Conservation (phyloP, 2,113 vertebrate species). For the Alectura lathami region DNA sequence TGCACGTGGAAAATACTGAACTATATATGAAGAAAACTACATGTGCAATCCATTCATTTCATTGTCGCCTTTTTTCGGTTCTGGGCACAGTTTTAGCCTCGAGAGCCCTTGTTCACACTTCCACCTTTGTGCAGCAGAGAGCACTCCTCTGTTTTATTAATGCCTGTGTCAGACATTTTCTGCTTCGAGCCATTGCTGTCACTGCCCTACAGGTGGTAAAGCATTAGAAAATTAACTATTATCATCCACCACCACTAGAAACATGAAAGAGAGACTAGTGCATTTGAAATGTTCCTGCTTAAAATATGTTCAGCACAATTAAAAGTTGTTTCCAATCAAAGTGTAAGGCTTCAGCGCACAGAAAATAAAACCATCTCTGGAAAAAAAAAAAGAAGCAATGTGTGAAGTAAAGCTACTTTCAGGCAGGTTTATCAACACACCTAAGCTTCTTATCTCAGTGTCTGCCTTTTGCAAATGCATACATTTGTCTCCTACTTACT, state of each 20-base stretch:
- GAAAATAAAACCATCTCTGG: neutral
- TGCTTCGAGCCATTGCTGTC: neutral
- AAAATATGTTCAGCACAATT: neutral
- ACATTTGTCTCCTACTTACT: neutral
- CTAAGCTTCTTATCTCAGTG: neutral
- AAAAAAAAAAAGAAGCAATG: neutral
- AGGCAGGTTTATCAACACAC: neutral
- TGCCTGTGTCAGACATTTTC: neutral
- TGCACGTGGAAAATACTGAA: neutral
- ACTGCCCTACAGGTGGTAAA: neutral
- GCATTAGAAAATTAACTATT: neutral
- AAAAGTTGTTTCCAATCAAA: constrained; percentile 4
- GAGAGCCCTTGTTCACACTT: neutral
- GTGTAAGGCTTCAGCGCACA: neutral
- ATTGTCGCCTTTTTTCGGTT: neutral
- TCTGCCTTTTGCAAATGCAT: neutral
- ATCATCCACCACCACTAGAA: neutral
- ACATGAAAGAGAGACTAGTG: neutral
- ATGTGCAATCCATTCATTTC: neutral
- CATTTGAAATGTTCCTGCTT: neutral
- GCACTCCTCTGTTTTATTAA: neutral
- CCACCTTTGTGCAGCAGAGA: neutral
- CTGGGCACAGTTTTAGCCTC: neutral
- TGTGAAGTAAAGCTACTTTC: neutral
- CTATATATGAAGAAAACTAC: neutral